Conservation (phyloP, 1,140 invertebrate species). For the Chrysopa pallens region DNA sequence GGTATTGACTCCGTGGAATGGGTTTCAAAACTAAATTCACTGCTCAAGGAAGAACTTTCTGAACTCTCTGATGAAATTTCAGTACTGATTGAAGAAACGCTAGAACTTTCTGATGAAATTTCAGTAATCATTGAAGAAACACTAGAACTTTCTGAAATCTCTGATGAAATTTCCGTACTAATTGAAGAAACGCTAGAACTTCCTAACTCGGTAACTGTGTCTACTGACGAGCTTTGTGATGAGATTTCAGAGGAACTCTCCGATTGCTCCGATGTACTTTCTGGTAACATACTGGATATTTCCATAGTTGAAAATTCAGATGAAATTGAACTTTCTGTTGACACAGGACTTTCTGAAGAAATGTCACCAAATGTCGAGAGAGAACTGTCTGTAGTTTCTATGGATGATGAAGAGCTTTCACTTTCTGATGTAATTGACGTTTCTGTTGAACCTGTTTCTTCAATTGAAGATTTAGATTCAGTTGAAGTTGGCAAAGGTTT, state of each 20-base stretch:
- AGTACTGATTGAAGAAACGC: background rate
- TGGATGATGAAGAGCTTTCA: background rate
- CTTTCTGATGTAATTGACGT: background rate
- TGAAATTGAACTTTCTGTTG: too few species aligned
- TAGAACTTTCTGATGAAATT: background rate
- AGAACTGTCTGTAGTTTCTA: background rate
- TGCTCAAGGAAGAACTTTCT: background rate
- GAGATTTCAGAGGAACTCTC: slow-evolving; percentile 4
- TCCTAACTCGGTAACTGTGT: background rate
- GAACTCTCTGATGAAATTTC: slow-evolving; percentile 3
- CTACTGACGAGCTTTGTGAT: background rate
- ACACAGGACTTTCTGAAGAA: background rate
- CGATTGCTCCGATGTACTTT: slow-evolving; percentile 3
- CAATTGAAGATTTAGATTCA: slow-evolving; percentile 2
- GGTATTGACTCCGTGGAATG: background rate
- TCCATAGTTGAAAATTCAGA: too few species aligned
- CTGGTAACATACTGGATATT: background rate
- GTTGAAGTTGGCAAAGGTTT: too few species aligned
- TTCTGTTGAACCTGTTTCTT: slow-evolving; percentile 3
- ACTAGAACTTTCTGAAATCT: background rate
- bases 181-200: too few species aligned
- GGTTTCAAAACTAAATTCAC: slow-evolving; percentile 4
- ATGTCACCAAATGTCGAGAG: background rate
- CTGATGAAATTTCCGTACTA: slow-evolving; percentile 2
- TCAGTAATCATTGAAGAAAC: background rate